A percentile compares a stretch with the other conserved stretches of the same genome.
Conservation (phyloP, 2,113 vertebrate genomes). For the Alectura lathami region DNA sequence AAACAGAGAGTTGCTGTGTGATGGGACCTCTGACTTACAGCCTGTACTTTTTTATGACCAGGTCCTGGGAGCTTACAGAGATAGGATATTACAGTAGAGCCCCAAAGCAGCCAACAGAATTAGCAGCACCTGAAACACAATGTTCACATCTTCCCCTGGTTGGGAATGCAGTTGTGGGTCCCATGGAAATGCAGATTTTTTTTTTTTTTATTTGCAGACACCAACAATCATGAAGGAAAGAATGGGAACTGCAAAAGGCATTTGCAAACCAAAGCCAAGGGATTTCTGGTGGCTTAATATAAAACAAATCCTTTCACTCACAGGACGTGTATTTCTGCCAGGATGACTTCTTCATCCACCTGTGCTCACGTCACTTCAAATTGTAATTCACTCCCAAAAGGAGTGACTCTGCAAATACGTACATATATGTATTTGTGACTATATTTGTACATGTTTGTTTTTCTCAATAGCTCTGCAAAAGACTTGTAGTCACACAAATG, state of each 20-base stretch:
- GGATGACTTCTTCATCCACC: neutral
- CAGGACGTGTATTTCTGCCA: accelerated
- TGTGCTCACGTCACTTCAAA: neutral
- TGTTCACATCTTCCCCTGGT: neutral
- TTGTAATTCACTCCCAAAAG: neutral
- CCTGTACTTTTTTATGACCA: neutral
- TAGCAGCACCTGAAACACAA: neutral
- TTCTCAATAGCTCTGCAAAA: neutral
- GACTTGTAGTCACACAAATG: too few species aligned
- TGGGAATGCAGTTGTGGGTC: neutral
- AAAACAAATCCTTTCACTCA: neutral
- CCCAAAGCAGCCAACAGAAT: neutral
- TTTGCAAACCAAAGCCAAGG: neutral
- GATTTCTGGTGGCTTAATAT: neutral
- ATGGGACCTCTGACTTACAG: neutral
- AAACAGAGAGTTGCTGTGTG: neutral
- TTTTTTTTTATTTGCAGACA: neutral
- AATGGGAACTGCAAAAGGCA: neutral
- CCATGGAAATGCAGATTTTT: neutral
- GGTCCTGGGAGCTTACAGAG: neutral
- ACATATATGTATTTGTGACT: accelerated
- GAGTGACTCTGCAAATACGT: neutral
- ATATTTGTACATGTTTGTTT: accelerated
- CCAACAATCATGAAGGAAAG: accelerated
- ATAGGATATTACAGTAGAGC: neutral